Evolutionary conservation across 2,797 vertebrate species (phyloP), one percentile per base, ranked within the genome.

Genomic region (Peromyscus aztecus): DNA sequence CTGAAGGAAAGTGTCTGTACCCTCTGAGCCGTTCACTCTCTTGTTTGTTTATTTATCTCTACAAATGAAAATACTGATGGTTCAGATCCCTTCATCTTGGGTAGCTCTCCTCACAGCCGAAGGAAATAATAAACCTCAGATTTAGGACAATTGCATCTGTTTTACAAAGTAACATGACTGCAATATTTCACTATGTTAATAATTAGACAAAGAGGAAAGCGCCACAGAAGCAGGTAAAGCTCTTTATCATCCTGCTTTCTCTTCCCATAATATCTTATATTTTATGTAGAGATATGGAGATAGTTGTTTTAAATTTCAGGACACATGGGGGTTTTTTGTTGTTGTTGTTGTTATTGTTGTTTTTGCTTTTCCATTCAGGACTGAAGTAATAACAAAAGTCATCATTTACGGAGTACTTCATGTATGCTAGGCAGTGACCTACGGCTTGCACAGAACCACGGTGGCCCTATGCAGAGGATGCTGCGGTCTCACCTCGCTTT

Each of bases 111-210:
- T 95, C 52, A 65, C 9, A 73, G 49, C 40, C 77, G 19, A 92
- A 86, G 67, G 81, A 86, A 94, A 89, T n/a, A 55, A 21, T 92
- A 24, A 94, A 78, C 61, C 55, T 93, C 69, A 77, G 40, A 93
- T 57, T 96, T 78, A 90, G 80, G 71, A 94, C 95, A 63, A 49
- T 81, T 77, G 17, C 3, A 24, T 76, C 93, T 88, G 29, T 89
- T 96, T 40, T 94, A 37, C 52, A 73, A 84, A 63, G 14, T 92
- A 86, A 59, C 4, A 80, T 37, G 87, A 84, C 17, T 73, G 27
- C 5, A n/a, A 12, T 31, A 55, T 90, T 93, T 76, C 12, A 73
- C 27, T 59, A 37, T 4, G 77, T 34, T 94, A 55, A 40, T 49
- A 37, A 37, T 71, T 84, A 93, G 52, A 71, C 71, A 94, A 29